Conservation (phyloP, 2,888 invertebrate genomes). For the Brenthis ino region DNA sequence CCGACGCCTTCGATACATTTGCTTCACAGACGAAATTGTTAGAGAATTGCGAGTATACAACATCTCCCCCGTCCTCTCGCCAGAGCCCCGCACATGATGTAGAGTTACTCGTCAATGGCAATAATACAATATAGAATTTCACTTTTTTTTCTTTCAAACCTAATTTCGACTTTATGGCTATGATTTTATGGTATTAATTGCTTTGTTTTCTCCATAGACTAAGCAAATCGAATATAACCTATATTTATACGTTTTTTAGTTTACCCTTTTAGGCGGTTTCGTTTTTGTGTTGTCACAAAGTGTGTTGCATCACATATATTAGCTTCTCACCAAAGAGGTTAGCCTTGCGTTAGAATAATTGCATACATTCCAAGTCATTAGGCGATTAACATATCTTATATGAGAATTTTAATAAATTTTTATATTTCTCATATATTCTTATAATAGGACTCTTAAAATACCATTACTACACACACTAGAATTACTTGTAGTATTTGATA, state of each 20-base stretch:
- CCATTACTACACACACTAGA: too few species aligned
- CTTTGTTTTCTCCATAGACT: background rate
- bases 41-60: constrained; percentile 59
- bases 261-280: background rate
- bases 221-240: constrained; percentile 16
- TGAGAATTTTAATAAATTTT: background rate
- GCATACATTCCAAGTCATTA: constrained; percentile 37
- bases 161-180: constrained; percentile 7
- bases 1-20: constrained; percentile 73
- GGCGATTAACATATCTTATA: background rate
- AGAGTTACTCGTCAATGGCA: constrained; percentile 33
- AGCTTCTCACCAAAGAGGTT: constrained; percentile 39
- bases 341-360: constrained; percentile 26
- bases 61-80: constrained; percentile 65
- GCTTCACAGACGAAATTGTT: constrained; percentile 62
- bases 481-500: too few species aligned
- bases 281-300: constrained; percentile 39
- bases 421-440: too few species aligned
- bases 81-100: constrained; percentile 56
- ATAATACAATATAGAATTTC: constrained; percentile 7
- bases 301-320: constrained; percentile 38
- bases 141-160: background rate
- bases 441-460: too few species aligned
- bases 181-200: background rate
- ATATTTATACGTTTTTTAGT: constrained; percentile 4